Evolutionary conservation across 2,797 vertebrate species (phyloP), one percentile per base, ranked within the genome.

Genomic region (Hydrophis major): DNA sequence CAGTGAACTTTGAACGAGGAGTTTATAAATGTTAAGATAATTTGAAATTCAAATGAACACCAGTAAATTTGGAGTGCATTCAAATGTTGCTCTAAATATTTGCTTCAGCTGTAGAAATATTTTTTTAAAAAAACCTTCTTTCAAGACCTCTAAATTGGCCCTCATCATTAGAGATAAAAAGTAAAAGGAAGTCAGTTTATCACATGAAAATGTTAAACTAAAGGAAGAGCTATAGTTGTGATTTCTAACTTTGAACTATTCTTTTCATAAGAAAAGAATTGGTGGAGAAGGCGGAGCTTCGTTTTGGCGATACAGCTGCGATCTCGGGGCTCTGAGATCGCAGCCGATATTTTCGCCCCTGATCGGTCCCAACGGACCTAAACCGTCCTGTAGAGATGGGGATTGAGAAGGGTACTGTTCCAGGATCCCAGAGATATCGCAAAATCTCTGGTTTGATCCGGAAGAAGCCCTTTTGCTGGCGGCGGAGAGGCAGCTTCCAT

Each of bases 41-140:
- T 93, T 93, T 93, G 69, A 93, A 93, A 91, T 93, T 91, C 90
- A 93, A 93, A 91, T 93, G 92, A 59, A 86, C 87, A 61, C 66
- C 57, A 89, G 86, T 86, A 74, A 61, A 83, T 93, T 88, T 93
- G 92, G 92, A 93, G 66, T 22, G 55, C 56, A 91, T 78, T 88
- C 90, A 91, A 93, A 93, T 89, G 90, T 88, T 89, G 92, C 69
- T 83, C 90, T 87, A 83, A 91, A 89, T 91, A 93, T 93, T 93
- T 93, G 92, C 92, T 78, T 93, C 92, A 93, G 92, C 87, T 91
- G 92, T 93, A n/a, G 86, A 93, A 93, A 89, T 86, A 93, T 78
- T 78, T 78, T 42, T 63, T 66, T 2, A 63, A 37, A 37, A 18
- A 74, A 78, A 42, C 32, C 86, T 91, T 88, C 47, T 57, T n/a